phyloP scores from a whole-genome alignment of 2,888 invertebrate genomes.

The Cataglyphis cursor region DNA sequence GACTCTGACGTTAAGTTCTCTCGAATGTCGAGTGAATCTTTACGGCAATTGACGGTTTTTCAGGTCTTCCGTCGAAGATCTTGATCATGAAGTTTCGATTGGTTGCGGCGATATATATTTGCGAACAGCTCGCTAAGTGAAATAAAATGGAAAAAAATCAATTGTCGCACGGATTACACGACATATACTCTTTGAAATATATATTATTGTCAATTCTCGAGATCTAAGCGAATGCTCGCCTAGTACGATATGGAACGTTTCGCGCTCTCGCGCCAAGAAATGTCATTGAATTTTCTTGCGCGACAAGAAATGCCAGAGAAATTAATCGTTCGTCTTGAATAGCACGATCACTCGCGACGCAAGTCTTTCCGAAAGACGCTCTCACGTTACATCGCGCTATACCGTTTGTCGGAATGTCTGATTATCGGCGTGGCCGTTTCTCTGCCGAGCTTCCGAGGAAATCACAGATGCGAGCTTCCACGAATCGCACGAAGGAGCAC shows the following conservation, averaged over 20 bases:
- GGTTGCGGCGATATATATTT: background rate
- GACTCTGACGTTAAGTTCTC: background rate
- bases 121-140: background rate
- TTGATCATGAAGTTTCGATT: background rate
- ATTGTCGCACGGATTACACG: slow-evolving; percentile 19
- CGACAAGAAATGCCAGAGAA: background rate
- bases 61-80: background rate
- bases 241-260: slow-evolving; percentile 52
- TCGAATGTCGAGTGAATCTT: background rate
- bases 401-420: slow-evolving; percentile 9
- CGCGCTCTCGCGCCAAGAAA: slow-evolving; percentile 60
- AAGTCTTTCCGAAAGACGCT: background rate
- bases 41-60: background rate
- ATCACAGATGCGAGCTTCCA: slow-evolving; percentile 21
- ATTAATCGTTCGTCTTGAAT: background rate
- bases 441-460: slow-evolving; percentile 29
- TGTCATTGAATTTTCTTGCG: slow-evolving; percentile 39
- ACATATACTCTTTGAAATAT: slow-evolving; percentile 25
- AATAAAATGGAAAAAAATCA: background rate
- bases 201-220: slow-evolving; percentile 53
- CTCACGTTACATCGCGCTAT: slow-evolving; percentile 31
- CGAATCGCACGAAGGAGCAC: slow-evolving; percentile 24
- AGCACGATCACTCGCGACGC: background rate
- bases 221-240: slow-evolving; percentile 62
- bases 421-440: slow-evolving; percentile 31